Base-by-base conservation (phyloP, 2,113 vertebrate species). In the Redunca redunca region DNA sequence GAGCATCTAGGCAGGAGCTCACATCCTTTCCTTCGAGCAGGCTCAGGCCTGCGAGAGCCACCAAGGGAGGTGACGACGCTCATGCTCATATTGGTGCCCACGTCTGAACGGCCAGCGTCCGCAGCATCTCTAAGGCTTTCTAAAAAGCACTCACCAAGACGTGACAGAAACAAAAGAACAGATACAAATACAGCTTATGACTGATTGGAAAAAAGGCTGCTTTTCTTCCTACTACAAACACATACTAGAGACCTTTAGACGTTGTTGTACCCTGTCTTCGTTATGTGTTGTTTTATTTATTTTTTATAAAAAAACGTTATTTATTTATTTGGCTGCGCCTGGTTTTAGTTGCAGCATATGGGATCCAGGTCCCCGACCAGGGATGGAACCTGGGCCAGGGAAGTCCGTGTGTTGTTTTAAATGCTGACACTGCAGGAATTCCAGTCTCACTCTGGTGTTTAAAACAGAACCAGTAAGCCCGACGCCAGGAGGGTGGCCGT, bases 1-100 rank as follows among this genome's bases (percentile, higher is more conserved):
- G 71, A 28, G 5, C 5, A 0, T 16, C 2, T 19, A 5, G n/a
- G 58, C 6, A 14, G 23, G 10, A 25, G 53, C 52, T 21, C 2
- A 15, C 2, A 5, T 30, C 13, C 7, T 1, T 1, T 15, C 3
- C 9, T 0, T 8, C 0, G 13, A 30, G 33, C 40, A 1, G 2
- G 25, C 36, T 33, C 2, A 46, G 2, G n/a, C 28, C 80, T 10
- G 0, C 0, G 6, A 60, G 43, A 17, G 6, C n/a, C 13, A 23
- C 16, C 55, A 30, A 12, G 15, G 0, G 33, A 16, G 62, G 0
- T 4, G 0, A 15, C 1, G 4, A 5, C 1, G 4, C n/a, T 7
- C 3, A 0, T 3, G 21, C 50, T 33, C 0, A 0, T 16, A 0
- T 60, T 4, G 58, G 50, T 48, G 52, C 33, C 58, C 25, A 26